Percentiles rank a stretch among this genome's conserved stretches.
Conservation (phyloP, 1,140 invertebrate species). For the Nymphalis io region DNA sequence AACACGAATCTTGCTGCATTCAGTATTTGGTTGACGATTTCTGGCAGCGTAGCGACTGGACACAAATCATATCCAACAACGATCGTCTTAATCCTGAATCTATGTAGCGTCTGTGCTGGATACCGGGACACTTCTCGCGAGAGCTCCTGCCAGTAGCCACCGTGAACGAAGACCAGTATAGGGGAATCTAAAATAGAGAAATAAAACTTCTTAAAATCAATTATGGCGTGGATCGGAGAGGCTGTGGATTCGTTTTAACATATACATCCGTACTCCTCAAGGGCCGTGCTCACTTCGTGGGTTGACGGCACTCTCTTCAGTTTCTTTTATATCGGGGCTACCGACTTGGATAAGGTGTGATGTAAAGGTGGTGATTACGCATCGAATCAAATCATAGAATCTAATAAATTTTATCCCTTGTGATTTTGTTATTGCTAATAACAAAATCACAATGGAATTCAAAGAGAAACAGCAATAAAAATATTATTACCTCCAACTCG, state of each 20-base stretch:
- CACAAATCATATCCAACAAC: constrained; percentile 89
- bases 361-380: too few species aligned
- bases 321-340: too few species aligned
- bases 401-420: too few species aligned
- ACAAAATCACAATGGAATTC: too few species aligned
- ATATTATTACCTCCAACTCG: too few species aligned
- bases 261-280: too few species aligned
- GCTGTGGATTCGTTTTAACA: neutral
- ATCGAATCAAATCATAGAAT: too few species aligned
- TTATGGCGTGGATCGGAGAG: neutral
- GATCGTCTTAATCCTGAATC: constrained; percentile 85
- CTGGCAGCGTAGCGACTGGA: constrained; percentile 82
- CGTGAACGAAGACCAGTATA: constrained; percentile 90
- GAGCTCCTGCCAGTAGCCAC: constrained; percentile 90
- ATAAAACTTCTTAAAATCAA: neutral
- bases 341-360: too few species aligned
- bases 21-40: constrained; percentile 84
- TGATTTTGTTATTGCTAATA: too few species aligned
- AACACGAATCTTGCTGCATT: constrained; percentile 82
- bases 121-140: constrained; percentile 85
- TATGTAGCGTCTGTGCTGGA: constrained; percentile 82
- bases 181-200: constrained; percentile 82
- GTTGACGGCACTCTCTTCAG: too few species aligned
- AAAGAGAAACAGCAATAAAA: too few species aligned
- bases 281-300: too few species aligned